Evolutionary conservation across 1,140 invertebrate species (phyloP).

Genomic region (Drosophila guanche): DNA sequence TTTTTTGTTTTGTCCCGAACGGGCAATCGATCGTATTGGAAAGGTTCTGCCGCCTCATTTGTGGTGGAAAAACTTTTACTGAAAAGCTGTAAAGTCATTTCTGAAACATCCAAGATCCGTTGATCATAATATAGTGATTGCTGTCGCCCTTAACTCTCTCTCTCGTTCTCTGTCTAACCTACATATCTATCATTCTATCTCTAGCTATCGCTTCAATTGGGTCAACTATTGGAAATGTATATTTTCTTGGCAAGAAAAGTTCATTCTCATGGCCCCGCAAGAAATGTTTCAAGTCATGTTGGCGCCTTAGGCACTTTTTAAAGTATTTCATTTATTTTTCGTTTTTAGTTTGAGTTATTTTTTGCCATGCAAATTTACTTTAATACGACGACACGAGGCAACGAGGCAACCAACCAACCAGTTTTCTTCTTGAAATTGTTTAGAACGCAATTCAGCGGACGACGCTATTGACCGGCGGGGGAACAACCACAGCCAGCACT

Average conservation of each 20-base stretch:
- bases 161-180: conserved; percentile 3
- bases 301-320: conserved; percentile 39
- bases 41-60: conserved; percentile 44
- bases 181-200: conserved; percentile 1
- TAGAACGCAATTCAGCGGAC: conserved; percentile 48
- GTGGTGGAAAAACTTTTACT: conserved; percentile 48
- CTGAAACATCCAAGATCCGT: conserved; percentile 56
- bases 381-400: conserved; percentile 46
- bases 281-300: conserved; percentile 70
- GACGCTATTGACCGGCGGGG: conserved; percentile 23
- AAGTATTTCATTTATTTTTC: conserved; percentile 37
- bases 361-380: conserved; percentile 67
- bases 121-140: conserved; percentile 65
- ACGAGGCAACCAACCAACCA: conserved; percentile 41
- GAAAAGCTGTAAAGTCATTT: conserved; percentile 70
- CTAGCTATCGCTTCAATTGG: conserved; percentile 44
- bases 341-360: conserved; percentile 17
- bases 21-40: conserved; percentile 33
- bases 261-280: conserved; percentile 42
- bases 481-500: neutral
- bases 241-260: conserved; percentile 31
- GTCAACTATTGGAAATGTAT: conserved; percentile 59
- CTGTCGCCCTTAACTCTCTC: conserved; percentile 56
- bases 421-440: conserved; percentile 36
- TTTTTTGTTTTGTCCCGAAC: conserved; percentile 31